Base-by-base conservation (phyloP, 1,140 invertebrate species). In the Drosophila busckii region DNA sequence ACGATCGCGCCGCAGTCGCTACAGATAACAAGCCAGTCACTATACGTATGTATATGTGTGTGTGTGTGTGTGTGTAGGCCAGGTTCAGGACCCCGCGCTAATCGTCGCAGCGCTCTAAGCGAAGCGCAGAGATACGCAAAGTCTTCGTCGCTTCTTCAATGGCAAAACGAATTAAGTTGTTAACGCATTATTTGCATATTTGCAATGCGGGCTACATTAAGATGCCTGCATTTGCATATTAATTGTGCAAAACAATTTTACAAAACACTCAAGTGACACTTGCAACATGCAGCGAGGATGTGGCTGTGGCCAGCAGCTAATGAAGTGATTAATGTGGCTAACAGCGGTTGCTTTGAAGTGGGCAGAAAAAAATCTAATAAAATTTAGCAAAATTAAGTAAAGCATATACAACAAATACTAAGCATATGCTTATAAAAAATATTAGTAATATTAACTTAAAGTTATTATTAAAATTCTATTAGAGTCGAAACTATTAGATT, bases 101-200 rank as follows among this genome's bases (percentile, higher is more conserved):
- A 82, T 82, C 75, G 70, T 61, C 54, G 65, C 46, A 41, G 44
- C 40, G n/a, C n/a, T n/a, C n/a, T 52, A 31, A 7, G 10, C 15
- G 10, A 35, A 42, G n/a, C n/a, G n/a, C n/a, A n/a, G n/a, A n/a
- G n/a, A 42, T 22, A 19, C 9, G 5, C 25, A 29, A 12, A 19
- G n/a, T n/a, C n/a, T n/a, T n/a, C 32, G 41, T 31, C 32, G 23
- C 29, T 20, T 40, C 38, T 56, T 40, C 50, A 23, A 53, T 46
- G 40, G 45, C 29, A 41, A 52, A 73, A 38, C 55, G 68, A 84
- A 84, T 84, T 84, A 84, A 84, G 80, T 84, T 84, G 80, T 84
- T 84, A 84, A 84, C 80, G 80, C 80, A 84, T 84, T 84, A 84
- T 84, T 84, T 84, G 80, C 80, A 84, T 84, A 84, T 84, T 84